These are phyloP conservation scores for Oscheius onirici DNA, from an alignment of 2,888 invertebrate genomes.

Conservation along the genomic window DNA sequence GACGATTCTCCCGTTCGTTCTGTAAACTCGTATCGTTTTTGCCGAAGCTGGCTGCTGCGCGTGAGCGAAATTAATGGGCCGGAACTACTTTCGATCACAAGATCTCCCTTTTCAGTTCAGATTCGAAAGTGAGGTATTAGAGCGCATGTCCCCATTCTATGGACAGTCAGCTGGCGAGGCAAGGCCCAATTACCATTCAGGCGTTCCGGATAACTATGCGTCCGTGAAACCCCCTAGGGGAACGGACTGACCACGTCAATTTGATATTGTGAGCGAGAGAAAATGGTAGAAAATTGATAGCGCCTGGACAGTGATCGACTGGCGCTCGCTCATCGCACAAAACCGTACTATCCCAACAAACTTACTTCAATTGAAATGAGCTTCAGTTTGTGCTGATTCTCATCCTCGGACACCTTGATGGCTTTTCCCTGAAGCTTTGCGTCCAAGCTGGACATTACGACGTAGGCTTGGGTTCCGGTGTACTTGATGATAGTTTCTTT, in stretches of 20 bases:
- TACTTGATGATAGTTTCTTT: constrained; percentile 64
- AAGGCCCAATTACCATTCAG: constrained; percentile 14
- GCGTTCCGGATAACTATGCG: constrained; percentile 27
- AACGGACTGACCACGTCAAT: not conserved
- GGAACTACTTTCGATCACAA: not conserved
- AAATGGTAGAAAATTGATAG: not conserved
- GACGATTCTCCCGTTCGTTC: constrained; percentile 59
- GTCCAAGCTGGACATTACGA: constrained; percentile 49
- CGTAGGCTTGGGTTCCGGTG: constrained; percentile 65
- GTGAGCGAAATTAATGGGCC: constrained; percentile 13
- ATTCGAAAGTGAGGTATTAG: not conserved
- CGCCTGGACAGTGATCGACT: not conserved
- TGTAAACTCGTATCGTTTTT: constrained; percentile 41
- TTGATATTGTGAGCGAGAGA: constrained; percentile 2
- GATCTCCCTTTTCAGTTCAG: not conserved
- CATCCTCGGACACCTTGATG: constrained; percentile 48
- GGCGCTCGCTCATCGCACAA: no score
- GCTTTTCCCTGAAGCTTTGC: constrained; percentile 44
- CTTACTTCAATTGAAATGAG: constrained; percentile 61
- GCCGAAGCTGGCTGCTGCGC: not conserved
- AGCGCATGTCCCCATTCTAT: constrained; percentile 11
- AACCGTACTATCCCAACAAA: not conserved
- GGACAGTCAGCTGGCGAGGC: constrained; percentile 17
- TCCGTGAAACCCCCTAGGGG: constrained; percentile 5
- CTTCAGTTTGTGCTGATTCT: constrained; percentile 58